Evolutionary conservation across 2,888 invertebrate species (phyloP), one percentile per base, ranked within the genome.

Genomic region (Cephus nigrinus): DNA sequence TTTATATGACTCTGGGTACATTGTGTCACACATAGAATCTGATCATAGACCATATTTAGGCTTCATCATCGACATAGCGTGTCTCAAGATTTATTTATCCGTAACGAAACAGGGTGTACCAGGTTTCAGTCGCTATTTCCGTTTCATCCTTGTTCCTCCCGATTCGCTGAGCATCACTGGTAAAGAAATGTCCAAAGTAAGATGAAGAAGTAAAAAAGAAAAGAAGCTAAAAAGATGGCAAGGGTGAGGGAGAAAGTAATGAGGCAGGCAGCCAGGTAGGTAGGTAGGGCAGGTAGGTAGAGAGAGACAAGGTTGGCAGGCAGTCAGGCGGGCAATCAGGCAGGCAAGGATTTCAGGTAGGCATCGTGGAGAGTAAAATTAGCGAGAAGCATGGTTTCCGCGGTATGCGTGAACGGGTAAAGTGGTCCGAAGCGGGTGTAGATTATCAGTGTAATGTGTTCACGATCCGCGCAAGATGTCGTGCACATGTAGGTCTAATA

Each of bases 401-500:
- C 40, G 75, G 72, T 81, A 84, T 85, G 86, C 85, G 84, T 84
- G 80, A 85, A 82, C 78, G 81, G 83, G 79, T 78, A 85, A 85
- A 83, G 80, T 82, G 80, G 80, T 82, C 83, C 82, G 83, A 84
- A 84, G 83, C 84, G 82, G 81, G 71, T 76, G 76, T 82, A 86
- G 87, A 88, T 88, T 88, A 88, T 88, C 88, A 85, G 81, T 83
- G 80, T 87, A 89, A 88, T 87, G 86, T 87, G 88, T 86, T 87
- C 86, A 88, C 87, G 87, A 88, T 87, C 84, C 85, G 86, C 85
- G 86, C 88, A 85, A 88, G 87, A 88, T 88, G 89, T 90, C 89
- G 89, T 88, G 89, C 88, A 86, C 88, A 87, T 86, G 87, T 86
- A 85, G 88, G 86, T 83, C 87, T 91, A 91, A 91, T 91, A 89